phyloP scores from a whole-genome alignment of 2,888 invertebrate genomes.

The Epiblema foenella region DNA sequence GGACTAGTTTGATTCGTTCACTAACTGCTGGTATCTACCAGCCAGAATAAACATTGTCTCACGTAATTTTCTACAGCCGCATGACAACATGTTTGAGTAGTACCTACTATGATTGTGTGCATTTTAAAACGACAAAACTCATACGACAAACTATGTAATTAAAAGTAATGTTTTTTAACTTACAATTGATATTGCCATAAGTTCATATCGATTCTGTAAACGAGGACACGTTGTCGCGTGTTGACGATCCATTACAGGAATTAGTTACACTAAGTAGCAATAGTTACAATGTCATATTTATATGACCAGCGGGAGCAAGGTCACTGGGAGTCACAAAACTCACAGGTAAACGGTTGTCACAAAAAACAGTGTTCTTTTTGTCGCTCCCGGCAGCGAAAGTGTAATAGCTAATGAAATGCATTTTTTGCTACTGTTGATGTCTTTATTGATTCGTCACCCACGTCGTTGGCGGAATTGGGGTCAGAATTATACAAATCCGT shows the following conservation, averaged over 20 bases:
- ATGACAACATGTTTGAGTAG: too few species aligned
- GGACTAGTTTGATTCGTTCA: too few species aligned
- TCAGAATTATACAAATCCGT: not conserved
- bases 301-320: not conserved
- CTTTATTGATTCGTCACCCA: not conserved
- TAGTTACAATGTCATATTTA: conserved; percentile 11
- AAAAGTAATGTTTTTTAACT: too few species aligned
- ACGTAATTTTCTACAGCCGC: too few species aligned
- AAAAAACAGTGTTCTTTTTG: not conserved
- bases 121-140: too few species aligned
- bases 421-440: not conserved
- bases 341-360: too few species aligned
- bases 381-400: not conserved
- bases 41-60: too few species aligned
- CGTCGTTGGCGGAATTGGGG: not conserved
- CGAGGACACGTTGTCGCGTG: conserved; percentile 27
- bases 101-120: too few species aligned
- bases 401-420: not conserved
- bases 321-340: too few species aligned
- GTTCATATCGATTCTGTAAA: conserved; percentile 18
- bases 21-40: too few species aligned
- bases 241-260: conserved; percentile 16
- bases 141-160: too few species aligned
- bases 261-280: not conserved
- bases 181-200: conserved; percentile 2